Base-by-base conservation (phyloP, 2,888 invertebrate genomes). In the Pyrochroa serraticornis region DNA sequence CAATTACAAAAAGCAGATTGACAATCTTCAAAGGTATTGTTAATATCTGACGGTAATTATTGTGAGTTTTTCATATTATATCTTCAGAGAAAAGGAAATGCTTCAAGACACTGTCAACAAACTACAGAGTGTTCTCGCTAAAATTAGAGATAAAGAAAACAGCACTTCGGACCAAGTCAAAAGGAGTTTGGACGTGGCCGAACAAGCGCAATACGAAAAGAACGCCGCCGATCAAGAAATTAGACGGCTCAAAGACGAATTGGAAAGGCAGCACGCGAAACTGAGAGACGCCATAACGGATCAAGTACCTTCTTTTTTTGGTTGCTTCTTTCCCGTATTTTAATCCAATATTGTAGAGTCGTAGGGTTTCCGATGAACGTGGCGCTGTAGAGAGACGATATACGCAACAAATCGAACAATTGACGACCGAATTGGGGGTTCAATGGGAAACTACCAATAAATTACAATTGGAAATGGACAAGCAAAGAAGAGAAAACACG, bases 391-490 rank as follows among this genome's bases (percentile, higher is more conserved):
- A 91, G 71, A 82, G 89, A 41, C 83, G 91, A 0, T 91, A 90
- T 76, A 86, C 85, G 58, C 88, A 87, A 61, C 82, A 83, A 70
- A 87, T 90, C 57, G 93, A 93, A 72, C 91, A 92, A 67, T 80
- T 93, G 39, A 90, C 89, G 13, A 86, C 88, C 5, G 93, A 93
- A 69, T 80, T 92, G 14, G 89, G 89, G 0, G 86, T 87, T 1
- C 92, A 93, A 74, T 91, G 92, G 84, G 93, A 93, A 70, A 85
- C 87, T 36, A 87, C 90, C 0, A 86, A 90, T 43, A 91, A 91
- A 70, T 74, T 91, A 22, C 89, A 89, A 58, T 71, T 93, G 71
- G 93, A 93, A 54, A 70, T 92, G 63, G 93, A 93, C 62, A 87
- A 91, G 30, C 91, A 91, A 69, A 85, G 89, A 56, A 84, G 93